A percentile compares a stretch with the other conserved stretches of the same genome.
Evolutionary conservation across 2,888 invertebrate species (phyloP).

Genomic region (Euzetes globulus): DNA sequence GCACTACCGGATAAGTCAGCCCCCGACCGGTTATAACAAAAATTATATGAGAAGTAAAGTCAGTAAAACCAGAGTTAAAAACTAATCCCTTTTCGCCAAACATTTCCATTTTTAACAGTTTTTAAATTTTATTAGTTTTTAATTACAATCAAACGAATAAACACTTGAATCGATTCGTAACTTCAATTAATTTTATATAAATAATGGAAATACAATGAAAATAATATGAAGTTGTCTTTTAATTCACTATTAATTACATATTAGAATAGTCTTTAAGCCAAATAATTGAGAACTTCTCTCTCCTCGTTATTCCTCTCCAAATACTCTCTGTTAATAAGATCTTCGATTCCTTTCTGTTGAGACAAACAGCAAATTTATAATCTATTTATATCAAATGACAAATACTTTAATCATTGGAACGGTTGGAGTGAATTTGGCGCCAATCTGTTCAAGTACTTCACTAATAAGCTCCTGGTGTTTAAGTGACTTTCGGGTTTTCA

Average conservation of each 20-base stretch:
- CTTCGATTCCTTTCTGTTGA: conserved; percentile 23
- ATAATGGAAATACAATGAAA: neutral
- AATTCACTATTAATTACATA: neutral
- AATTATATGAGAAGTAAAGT: conserved; percentile 17
- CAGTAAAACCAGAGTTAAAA: conserved; percentile 2
- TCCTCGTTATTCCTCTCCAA: neutral
- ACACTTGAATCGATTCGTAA: neutral
- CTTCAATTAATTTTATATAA: neutral
- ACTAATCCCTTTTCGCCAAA: neutral
- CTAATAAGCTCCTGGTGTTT: conserved; percentile 85
- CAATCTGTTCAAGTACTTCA: conserved; percentile 91
- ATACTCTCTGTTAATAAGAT: conserved; percentile 6
- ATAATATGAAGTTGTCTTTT: neutral
- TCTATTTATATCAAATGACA: conserved; percentile 45
- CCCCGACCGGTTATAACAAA: conserved; percentile 12
- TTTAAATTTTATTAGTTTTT: neutral
- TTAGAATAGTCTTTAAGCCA: conserved; percentile 2
- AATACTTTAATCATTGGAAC: conserved; percentile 85
- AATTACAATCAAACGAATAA: neutral
- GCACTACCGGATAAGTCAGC: conserved; percentile 36
- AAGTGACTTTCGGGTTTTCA: conserved; percentile 94
- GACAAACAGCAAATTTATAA: neutral
- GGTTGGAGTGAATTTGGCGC: conserved; percentile 89
- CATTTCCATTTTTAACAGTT: neutral
- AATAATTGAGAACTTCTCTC: neutral